Base-by-base conservation (phyloP, 2,888 invertebrate species). In the Anoplius nigerrimus region DNA sequence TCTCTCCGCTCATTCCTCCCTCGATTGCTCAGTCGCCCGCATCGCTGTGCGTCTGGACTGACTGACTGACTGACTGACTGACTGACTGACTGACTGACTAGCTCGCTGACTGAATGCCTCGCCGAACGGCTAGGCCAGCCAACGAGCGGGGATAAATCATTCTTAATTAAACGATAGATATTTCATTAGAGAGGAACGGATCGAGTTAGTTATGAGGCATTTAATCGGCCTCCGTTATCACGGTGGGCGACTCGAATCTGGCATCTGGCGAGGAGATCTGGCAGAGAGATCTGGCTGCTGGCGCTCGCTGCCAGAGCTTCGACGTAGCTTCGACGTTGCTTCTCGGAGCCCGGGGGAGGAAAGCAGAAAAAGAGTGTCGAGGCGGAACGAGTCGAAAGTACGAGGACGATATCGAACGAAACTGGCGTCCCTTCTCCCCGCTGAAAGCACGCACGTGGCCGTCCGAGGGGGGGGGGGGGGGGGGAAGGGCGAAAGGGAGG, bases 151-250 rank as follows among this genome's bases (percentile, higher is more conserved):
- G 82, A 84, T 87, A 87, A 87, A 87, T 87, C 87, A 87, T 87
- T 87, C 85, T 84, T 87, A 87, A 87, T 87, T 87, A 87, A 87
- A 86, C 86, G 87, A 87, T 87, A 84, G 86, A 87, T 86, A 84
- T 87, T 87, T 86, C 86, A 87, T 87, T 86, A 86, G 84, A 78
- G 78, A 80, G 77, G 73, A 60, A 62, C 65, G 74, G 83, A 82
- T 83, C 80, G 84, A 83, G 82, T 84, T 86, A 84, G 86, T 85
- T 87, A 85, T 83, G 86, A 84, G 84, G 74, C 74, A 74, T 78
- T 79, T 72, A 75, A 80, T 71, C 80, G 55, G 65, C 76, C 68
- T 21, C 76, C 74, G 82, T 85, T 86, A 85, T 86, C 84, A 76
- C 76, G 74, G 83, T 83, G 84, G 86, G 83, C 83, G 84, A 85